Conservation (phyloP, 2,888 invertebrate genomes). For the Leptogaster cylindrica region DNA sequence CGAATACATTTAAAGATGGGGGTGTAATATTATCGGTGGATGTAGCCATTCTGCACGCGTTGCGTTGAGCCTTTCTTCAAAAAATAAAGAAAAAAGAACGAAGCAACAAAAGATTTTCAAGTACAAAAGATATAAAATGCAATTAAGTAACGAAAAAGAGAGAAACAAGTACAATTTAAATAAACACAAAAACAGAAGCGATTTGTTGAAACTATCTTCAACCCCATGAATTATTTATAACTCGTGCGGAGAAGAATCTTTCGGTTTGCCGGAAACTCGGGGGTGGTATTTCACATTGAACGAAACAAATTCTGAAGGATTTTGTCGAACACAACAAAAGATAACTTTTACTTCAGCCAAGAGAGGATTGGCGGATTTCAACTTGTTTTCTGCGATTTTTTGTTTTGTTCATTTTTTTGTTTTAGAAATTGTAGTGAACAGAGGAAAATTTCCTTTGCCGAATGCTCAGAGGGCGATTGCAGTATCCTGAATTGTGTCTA, state of each 20-base stretch:
- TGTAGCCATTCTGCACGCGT: neutral
- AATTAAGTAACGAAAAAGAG: neutral
- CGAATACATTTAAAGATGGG: too few species aligned
- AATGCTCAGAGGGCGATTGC: conserved; percentile 18
- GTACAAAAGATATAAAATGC: neutral
- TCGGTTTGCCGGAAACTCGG: neutral
- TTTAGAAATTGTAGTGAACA: conserved; percentile 38
- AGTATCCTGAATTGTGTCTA: conserved; percentile 34
- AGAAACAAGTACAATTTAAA: conserved; percentile 2
- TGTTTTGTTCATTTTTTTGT: too few species aligned
- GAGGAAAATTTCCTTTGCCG: conserved; percentile 13
- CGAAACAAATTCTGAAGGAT: neutral
- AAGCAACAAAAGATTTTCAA: neutral
- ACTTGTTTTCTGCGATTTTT: too few species aligned
- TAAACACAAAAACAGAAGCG: conserved; percentile 16
- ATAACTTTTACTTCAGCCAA: conserved; percentile 40
- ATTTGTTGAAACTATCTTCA: conserved; percentile 17
- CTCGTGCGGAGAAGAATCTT: neutral
- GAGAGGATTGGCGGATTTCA: conserved; percentile 25
- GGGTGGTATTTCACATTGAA: neutral
- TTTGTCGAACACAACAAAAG: neutral
- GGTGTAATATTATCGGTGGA: too few species aligned
- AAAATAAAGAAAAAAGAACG: neutral
- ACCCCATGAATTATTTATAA: conserved; percentile 25
- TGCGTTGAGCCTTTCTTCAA: neutral